Evolutionary conservation across 2,113 vertebrate genomes (phyloP).

Genomic region (Myrmophylax atrothorax): DNA sequence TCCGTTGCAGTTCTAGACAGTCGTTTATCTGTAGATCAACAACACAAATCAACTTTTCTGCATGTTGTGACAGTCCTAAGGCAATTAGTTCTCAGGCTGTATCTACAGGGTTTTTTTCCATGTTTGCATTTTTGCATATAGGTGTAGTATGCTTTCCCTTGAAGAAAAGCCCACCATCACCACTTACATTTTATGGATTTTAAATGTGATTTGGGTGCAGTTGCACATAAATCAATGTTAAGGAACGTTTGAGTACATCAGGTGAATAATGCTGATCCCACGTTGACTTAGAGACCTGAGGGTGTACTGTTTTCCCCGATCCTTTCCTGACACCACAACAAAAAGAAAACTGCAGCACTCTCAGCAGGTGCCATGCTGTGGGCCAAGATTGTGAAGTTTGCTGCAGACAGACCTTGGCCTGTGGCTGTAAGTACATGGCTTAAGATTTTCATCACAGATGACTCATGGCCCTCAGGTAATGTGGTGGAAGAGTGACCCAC

Average conservation of each 20-base stretch:
- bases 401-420: neutral
- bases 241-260: neutral
- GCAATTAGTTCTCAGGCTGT: neutral
- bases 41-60: constrained; percentile 41
- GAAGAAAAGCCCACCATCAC: neutral
- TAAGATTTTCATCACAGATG: neutral
- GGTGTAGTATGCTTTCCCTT: neutral
- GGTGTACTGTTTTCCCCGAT: neutral
- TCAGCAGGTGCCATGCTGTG: neutral
- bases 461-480: neutral
- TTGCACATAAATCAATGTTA: neutral
- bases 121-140: neutral
- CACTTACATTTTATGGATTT: neutral
- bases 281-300: neutral
- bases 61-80: neutral
- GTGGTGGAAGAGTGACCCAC: neutral
- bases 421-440: neutral
- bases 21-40: constrained; percentile 3
- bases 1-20: neutral
- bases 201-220: neutral
- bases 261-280: neutral
- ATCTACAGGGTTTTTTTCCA: neutral
- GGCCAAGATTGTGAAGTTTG: neutral
- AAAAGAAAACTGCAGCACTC: neutral
- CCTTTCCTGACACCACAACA: neutral